phyloP scores from a whole-genome alignment of 2,113 vertebrate species.

The Oncorhynchus keta region DNA sequence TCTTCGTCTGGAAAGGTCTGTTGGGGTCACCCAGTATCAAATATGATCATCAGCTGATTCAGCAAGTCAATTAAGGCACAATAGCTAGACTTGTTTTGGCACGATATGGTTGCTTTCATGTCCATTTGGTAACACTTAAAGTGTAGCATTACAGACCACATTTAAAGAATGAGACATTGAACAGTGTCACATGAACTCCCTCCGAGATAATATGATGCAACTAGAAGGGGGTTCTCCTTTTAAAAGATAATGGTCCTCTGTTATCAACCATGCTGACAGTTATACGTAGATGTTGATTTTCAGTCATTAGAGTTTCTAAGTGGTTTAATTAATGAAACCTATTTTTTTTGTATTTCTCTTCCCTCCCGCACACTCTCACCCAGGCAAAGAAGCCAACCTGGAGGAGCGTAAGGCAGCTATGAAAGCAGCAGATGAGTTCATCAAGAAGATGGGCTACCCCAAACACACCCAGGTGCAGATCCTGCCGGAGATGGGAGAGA shows the following conservation, averaged over 20 bases:
- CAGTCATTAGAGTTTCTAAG: too few species aligned
- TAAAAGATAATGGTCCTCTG: background rate
- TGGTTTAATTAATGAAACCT: too few species aligned
- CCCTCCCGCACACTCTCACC: background rate
- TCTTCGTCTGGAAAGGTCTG: constrained; percentile 98
- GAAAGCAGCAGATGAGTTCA: constrained; percentile 91
- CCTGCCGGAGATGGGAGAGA: constrained; percentile 92
- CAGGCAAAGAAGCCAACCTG: constrained; percentile 87
- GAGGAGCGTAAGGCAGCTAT: constrained; percentile 92
- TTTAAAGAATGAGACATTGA: background rate
- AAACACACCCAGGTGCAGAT: constrained; percentile 93
- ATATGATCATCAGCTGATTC: background rate
- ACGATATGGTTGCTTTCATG: background rate
- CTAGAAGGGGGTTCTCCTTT: background rate
- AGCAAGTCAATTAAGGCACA: background rate
- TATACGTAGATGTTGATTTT: too few species aligned
- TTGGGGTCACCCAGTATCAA: background rate
- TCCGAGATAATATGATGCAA: background rate
- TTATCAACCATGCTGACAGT: too few species aligned
- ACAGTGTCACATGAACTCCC: background rate
- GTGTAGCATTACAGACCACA: background rate
- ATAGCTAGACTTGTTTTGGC: background rate
- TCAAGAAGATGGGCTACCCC: constrained; percentile 93
- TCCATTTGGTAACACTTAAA: background rate
- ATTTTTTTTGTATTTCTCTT: background rate